These are phyloP conservation scores for Otocyon megalotis DNA, from an alignment of 2,113 vertebrate genomes.

Conservation along the genomic window DNA sequence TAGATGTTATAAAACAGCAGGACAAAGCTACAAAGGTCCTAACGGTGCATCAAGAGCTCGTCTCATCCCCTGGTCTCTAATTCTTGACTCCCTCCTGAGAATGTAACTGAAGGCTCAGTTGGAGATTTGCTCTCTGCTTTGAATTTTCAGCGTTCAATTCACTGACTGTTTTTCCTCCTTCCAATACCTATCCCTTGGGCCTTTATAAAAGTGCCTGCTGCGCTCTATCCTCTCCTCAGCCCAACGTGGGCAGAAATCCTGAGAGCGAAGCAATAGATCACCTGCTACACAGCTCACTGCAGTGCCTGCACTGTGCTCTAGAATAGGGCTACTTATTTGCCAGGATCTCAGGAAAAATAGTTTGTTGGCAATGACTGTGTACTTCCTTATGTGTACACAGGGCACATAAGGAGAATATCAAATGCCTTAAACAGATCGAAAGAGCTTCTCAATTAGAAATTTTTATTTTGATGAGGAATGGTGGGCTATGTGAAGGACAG, in stretches of 20 bases:
- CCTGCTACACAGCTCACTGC: neutral
- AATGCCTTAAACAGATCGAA: neutral
- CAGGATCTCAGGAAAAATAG: rapidly evolving
- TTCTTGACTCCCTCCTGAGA: conserved; percentile 42
- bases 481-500: neutral
- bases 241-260: neutral
- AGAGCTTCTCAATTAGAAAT: neutral
- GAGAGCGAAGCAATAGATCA: neutral
- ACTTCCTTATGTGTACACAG: neutral
- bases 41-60: neutral
- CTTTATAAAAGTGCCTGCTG: conserved; percentile 46
- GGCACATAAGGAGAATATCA: neutral
- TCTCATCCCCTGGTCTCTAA: neutral
- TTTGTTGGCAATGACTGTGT: neutral
- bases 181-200: neutral
- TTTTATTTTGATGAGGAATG: neutral
- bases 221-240: neutral
- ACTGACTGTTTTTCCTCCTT: neutral
- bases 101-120: conserved; percentile 18
- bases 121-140: conserved; percentile 54
- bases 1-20: neutral
- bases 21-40: neutral
- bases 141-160: conserved; percentile 58
- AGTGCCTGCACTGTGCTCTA: neutral
- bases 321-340: neutral